Base-by-base conservation (phyloP, 1,140 invertebrate genomes). In the Hyphantria cunea region DNA sequence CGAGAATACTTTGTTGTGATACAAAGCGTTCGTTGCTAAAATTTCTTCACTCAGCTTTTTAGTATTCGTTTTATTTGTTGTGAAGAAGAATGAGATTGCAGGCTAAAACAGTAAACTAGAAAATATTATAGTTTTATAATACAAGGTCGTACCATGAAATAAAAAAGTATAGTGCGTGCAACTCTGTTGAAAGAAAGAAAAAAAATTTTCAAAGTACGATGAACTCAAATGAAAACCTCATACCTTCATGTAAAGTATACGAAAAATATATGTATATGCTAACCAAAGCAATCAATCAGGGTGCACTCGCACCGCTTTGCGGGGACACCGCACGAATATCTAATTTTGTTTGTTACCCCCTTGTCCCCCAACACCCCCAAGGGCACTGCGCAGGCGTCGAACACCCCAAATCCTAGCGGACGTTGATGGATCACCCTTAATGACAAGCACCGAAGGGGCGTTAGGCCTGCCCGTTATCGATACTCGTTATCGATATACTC, bases 401-500 rank as follows among this genome's bases (percentile, higher is more conserved):
- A 76, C 76, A 82, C 85, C 85, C 87, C 72, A 90, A 90, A 87
- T 86, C 87, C 84, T 77, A 74, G 77, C 79, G 81, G 87, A 90
- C 87, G 78, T 89, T 90, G 87, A 90, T 90, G 87, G 87, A 90
- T 90, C 87, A 90, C 87, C 85, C 85, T 88, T 88, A 90, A 90
- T 90, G 87, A 90, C 87, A 86, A 82, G 84, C 78, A 79, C 76
- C 76, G 80, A 85, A 84, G 80, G 83, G 84, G 76, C 70, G 76
- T 50, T 54, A 82, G 78, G 68, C 75, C 54, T 70, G 49, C 31
- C 32, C 45, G 47, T 64, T 76, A 66, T 74, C 74, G 67, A 72
- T 67, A 54, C 25, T 54, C 50, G 39, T 64, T 74, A 72, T 84
- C 79, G 82, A 80, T 80, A 73, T 51, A 72, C 49, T 71, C 60